Evolutionary conservation across 2,113 vertebrate species (phyloP), one percentile per base, ranked within the genome.

Genomic region (Cyprinodon tularosa): DNA sequence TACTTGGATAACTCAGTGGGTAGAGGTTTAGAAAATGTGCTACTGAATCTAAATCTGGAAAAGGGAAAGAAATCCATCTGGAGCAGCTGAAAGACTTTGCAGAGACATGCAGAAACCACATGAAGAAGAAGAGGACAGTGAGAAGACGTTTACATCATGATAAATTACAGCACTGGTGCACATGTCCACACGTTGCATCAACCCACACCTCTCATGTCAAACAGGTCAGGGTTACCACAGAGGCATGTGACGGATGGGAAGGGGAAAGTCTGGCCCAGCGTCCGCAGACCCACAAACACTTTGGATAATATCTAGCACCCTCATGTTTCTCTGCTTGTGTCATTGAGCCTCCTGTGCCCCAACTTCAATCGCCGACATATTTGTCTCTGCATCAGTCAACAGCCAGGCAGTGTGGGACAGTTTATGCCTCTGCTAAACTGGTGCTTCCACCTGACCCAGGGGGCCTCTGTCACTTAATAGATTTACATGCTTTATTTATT

Each of bases 381-480:
- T 88, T 88, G 86, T 93, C 91, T 89, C 76, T 39, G 78, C 84
- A 87, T 87, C 89, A 89, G 80, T 94, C 92, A 93, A 83, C 84
- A 20, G 53, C 81, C 0, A 62, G 57, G 63, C 72, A 36, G 68
- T 74, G 64, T 75, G 73, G 88, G 76, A 84, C 87, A 82, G 83
- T 86, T 92, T 77, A 75, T 84, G 79, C 81, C 77, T 87, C 80
- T 82, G 85, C 91, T 91, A 84, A 89, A 84, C 86, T 76, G 80
- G 85, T 82, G 77, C 84, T 88, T 86, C 81, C 89, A 79, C 59
- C 77, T 73, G 84, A 74, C 76, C 77, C 50, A 57, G 50, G 20
- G 17, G 17, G n/a, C 6, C 42, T 1, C 3, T 0, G 53, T 77
- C 76, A 20, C 20, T 1, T 76, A 45, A 77, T 14, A 45, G 73